Evolutionary conservation across 1,140 invertebrate genomes (phyloP).

Genomic region (Drosophila pseudoobscura): DNA sequence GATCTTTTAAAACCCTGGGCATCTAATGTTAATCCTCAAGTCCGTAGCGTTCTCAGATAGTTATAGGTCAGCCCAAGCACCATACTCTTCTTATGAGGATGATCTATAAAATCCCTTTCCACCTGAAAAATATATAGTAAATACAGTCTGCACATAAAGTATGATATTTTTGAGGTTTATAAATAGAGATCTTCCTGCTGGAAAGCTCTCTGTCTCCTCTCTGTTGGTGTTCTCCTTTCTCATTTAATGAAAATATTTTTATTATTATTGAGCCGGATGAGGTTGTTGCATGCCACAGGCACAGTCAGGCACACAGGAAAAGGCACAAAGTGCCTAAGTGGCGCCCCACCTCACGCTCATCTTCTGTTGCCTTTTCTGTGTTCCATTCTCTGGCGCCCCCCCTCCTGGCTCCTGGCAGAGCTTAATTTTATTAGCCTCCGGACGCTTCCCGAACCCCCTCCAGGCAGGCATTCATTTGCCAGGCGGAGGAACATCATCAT

Average conservation of each 20-base stretch:
- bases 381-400: conserved; percentile 9
- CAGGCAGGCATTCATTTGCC: conserved; percentile 52
- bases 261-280: conserved; percentile 61
- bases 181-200: too few species aligned
- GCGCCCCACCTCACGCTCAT: not conserved
- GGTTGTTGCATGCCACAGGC: conserved; percentile 46
- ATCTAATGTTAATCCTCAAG: too few species aligned
- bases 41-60: too few species aligned
- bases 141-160: too few species aligned
- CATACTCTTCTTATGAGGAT: too few species aligned
- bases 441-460: conserved; percentile 1
- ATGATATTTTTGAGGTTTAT: too few species aligned
- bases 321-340: conserved; percentile 1
- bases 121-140: too few species aligned
- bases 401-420: not conserved
- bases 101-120: too few species aligned
- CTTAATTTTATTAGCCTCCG: conserved; percentile 71
- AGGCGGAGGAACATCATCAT: conserved; percentile 61
- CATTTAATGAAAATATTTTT: conserved; percentile 72
- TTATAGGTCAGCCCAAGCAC: too few species aligned
- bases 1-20: too few species aligned
- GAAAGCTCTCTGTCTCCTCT: too few species aligned
- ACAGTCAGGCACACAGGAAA: conserved; percentile 7
- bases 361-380: conserved; percentile 13
- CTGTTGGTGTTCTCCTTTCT: conserved; percentile 13